Conservation (phyloP, 1,140 invertebrate species). For the Drosophila melanogaster region Release_6_plus_ISO1_MT NT_033777.3:4865001-4865500, state of each 20-base stretch:
- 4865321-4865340: slow-evolving; percentile 48
- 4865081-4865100: neutral
- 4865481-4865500: slow-evolving; percentile 26
- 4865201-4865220: slow-evolving; percentile 69
- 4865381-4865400: slow-evolving; percentile 71
- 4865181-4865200: slow-evolving; percentile 72
- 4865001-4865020: slow-evolving; percentile 36
- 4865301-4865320: slow-evolving; percentile 67
- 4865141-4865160: slow-evolving; percentile 67
- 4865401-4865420: slow-evolving; percentile 59
- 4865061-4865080: slow-evolving; percentile 42
- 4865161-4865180: slow-evolving; percentile 82
- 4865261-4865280: slow-evolving; percentile 28
- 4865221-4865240: slow-evolving; percentile 34
- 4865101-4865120: neutral
- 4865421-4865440: slow-evolving; percentile 51
- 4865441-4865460: slow-evolving; percentile 65
- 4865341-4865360: neutral
- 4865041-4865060: slow-evolving; percentile 68
- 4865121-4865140: slow-evolving; percentile 25
- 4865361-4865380: slow-evolving; percentile 74
- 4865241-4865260: slow-evolving; percentile 29
- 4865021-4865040: slow-evolving; percentile 57
- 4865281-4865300: slow-evolving; percentile 67
- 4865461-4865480: slow-evolving; percentile 67